Conservation (phyloP, 2,888 invertebrate species). For the Ceratothoa steindachneri region DNA sequence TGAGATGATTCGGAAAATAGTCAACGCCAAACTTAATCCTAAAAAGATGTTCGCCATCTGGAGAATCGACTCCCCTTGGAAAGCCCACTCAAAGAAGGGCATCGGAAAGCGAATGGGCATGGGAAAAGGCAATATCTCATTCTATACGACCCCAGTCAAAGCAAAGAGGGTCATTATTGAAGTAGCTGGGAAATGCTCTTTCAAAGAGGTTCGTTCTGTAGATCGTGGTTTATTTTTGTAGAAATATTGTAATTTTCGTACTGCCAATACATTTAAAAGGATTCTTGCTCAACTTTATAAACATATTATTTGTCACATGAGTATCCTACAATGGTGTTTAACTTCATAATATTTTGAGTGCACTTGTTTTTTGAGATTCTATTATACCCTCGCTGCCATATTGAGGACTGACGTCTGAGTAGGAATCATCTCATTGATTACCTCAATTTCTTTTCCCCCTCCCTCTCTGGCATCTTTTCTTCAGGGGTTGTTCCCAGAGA, state of each 20-base stretch:
- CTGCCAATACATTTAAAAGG: neutral
- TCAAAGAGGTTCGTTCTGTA: constrained; percentile 63
- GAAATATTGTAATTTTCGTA: neutral
- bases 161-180: constrained; percentile 87
- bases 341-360: too few species aligned
- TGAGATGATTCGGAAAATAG: constrained; percentile 76
- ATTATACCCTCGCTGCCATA: too few species aligned
- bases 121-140: constrained; percentile 90
- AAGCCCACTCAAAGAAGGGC: constrained; percentile 79
- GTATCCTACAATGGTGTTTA: too few species aligned
- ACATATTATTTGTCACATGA: too few species aligned
- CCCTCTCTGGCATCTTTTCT: too few species aligned
- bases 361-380: too few species aligned
- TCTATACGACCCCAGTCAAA: constrained; percentile 90
- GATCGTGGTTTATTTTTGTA: neutral
- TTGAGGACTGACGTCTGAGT: too few species aligned
- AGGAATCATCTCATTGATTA: too few species aligned
- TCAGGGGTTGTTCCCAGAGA: too few species aligned
- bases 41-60: constrained; percentile 87
- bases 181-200: constrained; percentile 85
- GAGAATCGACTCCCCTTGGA: constrained; percentile 94
- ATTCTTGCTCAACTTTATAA: neutral
- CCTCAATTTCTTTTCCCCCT: neutral
- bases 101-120: constrained; percentile 91
- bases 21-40: constrained; percentile 73